These are phyloP conservation scores for Zaprionus africanus DNA, from an alignment of 1,140 invertebrate species.

Conservation along the genomic window DNA sequence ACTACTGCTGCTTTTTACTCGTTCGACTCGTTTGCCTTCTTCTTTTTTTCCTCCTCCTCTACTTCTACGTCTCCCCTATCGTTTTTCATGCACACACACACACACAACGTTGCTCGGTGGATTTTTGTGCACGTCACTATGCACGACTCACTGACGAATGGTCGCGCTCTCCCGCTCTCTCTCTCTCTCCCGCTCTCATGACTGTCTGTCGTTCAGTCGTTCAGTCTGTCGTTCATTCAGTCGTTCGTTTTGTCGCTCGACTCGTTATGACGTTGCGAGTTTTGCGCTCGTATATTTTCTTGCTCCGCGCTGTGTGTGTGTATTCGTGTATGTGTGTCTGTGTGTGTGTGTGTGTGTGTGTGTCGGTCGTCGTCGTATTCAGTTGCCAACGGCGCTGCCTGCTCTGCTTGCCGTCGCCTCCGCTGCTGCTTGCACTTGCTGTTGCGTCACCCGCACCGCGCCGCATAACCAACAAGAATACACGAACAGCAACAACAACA, in stretches of 20 bases:
- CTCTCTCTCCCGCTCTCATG: background rate
- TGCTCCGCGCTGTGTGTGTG: conserved; percentile 14
- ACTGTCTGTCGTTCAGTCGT: conserved; percentile 28
- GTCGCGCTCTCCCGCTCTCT: background rate
- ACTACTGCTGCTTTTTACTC: conserved; percentile 67
- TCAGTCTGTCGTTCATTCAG: conserved; percentile 35
- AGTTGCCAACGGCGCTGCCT: conserved; percentile 75
- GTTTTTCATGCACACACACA: conserved; percentile 67
- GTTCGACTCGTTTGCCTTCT: conserved; percentile 70
- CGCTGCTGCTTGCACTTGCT: conserved; percentile 64
- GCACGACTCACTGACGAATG: conserved; percentile 40
- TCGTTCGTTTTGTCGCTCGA: conserved; percentile 65
- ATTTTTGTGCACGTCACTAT: conserved; percentile 71
- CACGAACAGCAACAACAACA: conserved; percentile 31
- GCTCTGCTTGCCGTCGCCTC: conserved; percentile 3
- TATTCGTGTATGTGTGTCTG: background rate
- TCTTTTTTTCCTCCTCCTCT: conserved; percentile 48
- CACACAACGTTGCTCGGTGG: conserved; percentile 46
- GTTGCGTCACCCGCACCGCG: conserved; percentile 75
- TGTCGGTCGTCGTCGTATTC: conserved; percentile 44
- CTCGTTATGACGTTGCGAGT: conserved; percentile 80
- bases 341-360: conserved; percentile 4
- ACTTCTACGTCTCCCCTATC: conserved; percentile 63
- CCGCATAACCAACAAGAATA: conserved; percentile 44
- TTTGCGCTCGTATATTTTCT: conserved; percentile 35